Evolutionary conservation across 53 echinoderm and acorn worm genomes (phyloP), one percentile per base, ranked within the genome.

Genomic region (Apostichopus leukothele): DNA sequence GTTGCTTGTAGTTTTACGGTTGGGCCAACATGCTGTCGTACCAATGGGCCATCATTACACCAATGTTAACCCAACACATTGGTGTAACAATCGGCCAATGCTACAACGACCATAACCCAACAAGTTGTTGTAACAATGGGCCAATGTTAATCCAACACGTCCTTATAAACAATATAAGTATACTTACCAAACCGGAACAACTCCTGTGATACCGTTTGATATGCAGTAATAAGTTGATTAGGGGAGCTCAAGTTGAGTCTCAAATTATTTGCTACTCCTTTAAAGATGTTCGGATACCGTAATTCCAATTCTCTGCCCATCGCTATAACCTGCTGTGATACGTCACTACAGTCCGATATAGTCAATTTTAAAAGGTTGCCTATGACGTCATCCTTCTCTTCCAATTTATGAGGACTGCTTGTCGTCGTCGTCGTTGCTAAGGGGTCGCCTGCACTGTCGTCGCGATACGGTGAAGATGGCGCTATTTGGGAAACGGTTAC

Each of bases 141-240:
- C 39, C 39, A 39, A 39, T 3, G 39, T 39, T 39, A 39, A 39
- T 39, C 39, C 39, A 39, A 39, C 39, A 39, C 39, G 3, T 39
- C 39, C 39, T 39, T 39, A 39, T 39, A 39, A 39, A 39, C 39
- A 39, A 39, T 39, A n/a, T n/a, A n/a, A n/a, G n/a, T 11, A 11
- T 63, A 84, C 84, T 84, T 57, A 84, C 84, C 84, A 27, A 84
- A 84, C 14, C 84, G 84, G 60, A 84, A 84, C n/a, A 84, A 27
- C 27, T 84, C 84, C 60, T 55, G 60, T 21, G 84, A 84, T 25
- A 84, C 84, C 1, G 84, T 84, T 60, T 59, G 57, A 60, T 60
- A 84, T 5, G 84, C 84, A 18, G 84, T 63, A 59, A 84, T 84
- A 4, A 84, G 60, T 25, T 84, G 84, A 60, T 84, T 84, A 4